Conservation (phyloP, 2,113 vertebrate species). For the Coracopsis vasa region DNA sequence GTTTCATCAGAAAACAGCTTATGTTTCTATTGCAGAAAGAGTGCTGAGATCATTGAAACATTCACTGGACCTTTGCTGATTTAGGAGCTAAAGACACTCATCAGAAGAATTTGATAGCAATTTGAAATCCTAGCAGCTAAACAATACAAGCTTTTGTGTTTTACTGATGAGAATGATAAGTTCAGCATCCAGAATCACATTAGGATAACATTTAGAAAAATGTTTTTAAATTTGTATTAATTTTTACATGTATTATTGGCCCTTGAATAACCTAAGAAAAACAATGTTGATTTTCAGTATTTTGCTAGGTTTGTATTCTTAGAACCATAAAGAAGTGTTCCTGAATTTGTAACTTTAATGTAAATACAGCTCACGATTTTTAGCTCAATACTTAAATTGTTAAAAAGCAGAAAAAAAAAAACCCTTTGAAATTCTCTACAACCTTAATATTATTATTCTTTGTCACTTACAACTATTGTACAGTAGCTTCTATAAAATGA, state of each 20-base stretch:
- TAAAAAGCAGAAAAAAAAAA: neutral
- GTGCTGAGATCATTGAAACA: neutral
- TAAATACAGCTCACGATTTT: neutral
- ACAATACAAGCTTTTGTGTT: neutral
- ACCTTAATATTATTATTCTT: neutral
- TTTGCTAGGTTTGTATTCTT: neutral
- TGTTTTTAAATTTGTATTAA: neutral
- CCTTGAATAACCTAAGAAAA: neutral
- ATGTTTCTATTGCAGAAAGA: neutral
- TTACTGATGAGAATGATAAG: neutral
- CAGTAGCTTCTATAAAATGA: neutral
- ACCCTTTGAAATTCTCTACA: neutral
- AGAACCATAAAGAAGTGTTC: neutral
- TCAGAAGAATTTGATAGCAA: neutral
- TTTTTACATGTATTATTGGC: neutral
- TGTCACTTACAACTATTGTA: neutral
- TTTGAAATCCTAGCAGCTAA: neutral
- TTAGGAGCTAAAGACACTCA: neutral
- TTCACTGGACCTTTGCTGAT: neutral
- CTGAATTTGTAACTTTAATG: neutral
- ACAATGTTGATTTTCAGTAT: neutral
- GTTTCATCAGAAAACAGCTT: neutral
- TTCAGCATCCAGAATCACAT: neutral
- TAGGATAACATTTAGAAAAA: neutral
- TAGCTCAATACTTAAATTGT: neutral